These are phyloP conservation scores for Troides aeacus DNA, from an alignment of 2,888 invertebrate genomes.

Conservation along the genomic window DNA sequence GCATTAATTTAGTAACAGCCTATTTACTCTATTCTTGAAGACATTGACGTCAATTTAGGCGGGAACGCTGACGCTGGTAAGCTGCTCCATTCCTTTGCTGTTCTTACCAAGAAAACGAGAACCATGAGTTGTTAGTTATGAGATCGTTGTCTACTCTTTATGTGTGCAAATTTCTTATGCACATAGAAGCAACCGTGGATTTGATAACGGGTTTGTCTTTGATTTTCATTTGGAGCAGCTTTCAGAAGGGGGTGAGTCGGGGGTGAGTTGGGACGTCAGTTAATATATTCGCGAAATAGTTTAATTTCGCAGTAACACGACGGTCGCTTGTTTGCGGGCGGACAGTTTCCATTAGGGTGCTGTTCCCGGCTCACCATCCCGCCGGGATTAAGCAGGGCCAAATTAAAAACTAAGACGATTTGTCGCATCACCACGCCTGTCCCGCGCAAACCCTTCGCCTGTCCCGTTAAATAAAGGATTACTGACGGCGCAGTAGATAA, in stretches of 20 bases:
- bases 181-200: too few species aligned
- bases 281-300: slow-evolving; percentile 58
- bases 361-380: slow-evolving; percentile 40
- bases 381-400: slow-evolving; percentile 33
- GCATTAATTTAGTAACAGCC: too few species aligned
- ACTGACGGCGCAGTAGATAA: not conserved
- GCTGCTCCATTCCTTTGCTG: too few species aligned
- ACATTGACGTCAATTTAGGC: too few species aligned
- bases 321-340: slow-evolving; percentile 45
- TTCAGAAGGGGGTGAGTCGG: not conserved
- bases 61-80: too few species aligned
- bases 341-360: slow-evolving; percentile 48
- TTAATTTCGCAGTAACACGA: slow-evolving; percentile 58
- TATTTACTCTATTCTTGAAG: too few species aligned
- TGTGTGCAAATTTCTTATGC: too few species aligned
- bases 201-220: too few species aligned
- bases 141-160: too few species aligned
- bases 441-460: slow-evolving; percentile 20
- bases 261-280: not conserved
- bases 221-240: too few species aligned
- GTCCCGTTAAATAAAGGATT: slow-evolving; percentile 21
- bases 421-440: slow-evolving; percentile 33
- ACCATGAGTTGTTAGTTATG: too few species aligned
- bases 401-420: slow-evolving; percentile 51
- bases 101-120: too few species aligned